Evolutionary conservation across 2,888 invertebrate genomes (phyloP), one percentile per base, ranked within the genome.

Genomic region (Microdon myrmicae): DNA sequence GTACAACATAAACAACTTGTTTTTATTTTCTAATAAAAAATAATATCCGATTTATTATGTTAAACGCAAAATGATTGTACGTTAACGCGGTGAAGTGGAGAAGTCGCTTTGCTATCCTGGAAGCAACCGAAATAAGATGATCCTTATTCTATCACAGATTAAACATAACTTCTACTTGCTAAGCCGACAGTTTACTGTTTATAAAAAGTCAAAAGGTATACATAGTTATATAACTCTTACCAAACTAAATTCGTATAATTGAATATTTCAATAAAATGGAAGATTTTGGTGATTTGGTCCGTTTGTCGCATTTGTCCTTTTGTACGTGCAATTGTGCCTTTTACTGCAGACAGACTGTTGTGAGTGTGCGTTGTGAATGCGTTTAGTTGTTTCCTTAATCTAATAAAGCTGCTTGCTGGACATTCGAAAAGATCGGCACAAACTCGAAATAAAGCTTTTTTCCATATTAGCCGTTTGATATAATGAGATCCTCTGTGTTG

Each of bases 391-490:
- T 8, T 10, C 10, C 34, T 28, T 34, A 45, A 26, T 5, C 39
- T 64, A 64, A 56, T 64, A 64, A 64, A 64, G 61, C 61, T 64
- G 39, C 34, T 12, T 38, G 35, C 28, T 35, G 22, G 35, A 28
- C n/a, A 48, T 41, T 9, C 25, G 34, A 28, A 35, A 34, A 39
- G 10, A 35, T 54, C 13, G 29, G 23, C n/a, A 8, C 12, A 38
- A 26, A 17, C 10, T n/a, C 6, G 45, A 54, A 47, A 60, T 60
- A 54, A 61, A 61, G 55, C 55, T 61, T 55, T 60, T 20, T 44
- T 19, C 29, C 34, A 19, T 25, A 7, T 13, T 7, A 41, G 39
- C 47, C 45, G 37, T 47, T 7, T 19, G 12, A 19, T 20, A 35
- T 35, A 34, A 38, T 53, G 32, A 34, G 51, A 20, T 34, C 23